A percentile compares a stretch with the other conserved stretches of the same genome.
phyloP scores from a whole-genome alignment of 2,888 invertebrate genomes.

The Eledone cirrhosa region DNA sequence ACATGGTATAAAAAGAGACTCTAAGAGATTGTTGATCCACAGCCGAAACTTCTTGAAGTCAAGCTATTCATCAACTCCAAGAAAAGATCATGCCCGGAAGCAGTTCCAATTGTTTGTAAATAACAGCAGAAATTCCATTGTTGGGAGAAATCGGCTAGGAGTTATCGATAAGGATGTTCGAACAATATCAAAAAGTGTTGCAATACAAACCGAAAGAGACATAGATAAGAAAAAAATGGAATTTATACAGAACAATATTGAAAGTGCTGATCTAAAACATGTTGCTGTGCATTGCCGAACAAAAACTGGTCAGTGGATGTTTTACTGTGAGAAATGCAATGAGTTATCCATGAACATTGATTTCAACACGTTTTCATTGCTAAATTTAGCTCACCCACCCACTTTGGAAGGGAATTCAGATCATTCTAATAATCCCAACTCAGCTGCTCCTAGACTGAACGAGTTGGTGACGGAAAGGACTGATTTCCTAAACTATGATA shows the following conservation, averaged over 20 bases:
- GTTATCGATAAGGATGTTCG: no score
- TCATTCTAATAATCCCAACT: background rate
- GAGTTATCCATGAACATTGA: background rate
- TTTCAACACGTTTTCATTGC: background rate
- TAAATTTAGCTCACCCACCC: background rate
- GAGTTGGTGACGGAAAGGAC: background rate
- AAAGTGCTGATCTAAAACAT: constrained; percentile 4
- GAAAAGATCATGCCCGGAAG: background rate
- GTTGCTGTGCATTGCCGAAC: constrained; percentile 1
- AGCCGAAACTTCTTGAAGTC: background rate
- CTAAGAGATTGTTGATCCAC: constrained; percentile 1
- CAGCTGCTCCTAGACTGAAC: background rate
- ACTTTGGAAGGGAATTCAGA: background rate
- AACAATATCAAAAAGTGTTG: background rate
- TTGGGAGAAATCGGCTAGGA: no score
- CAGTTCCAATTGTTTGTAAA: background rate
- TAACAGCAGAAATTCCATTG: background rate
- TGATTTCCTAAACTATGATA: background rate
- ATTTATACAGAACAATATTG: constrained; percentile 12
- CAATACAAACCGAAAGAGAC: constrained; percentile 6
- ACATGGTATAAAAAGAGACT: background rate
- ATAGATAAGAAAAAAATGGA: constrained; percentile 7
- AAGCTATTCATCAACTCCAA: background rate
- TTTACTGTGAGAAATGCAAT: constrained; percentile 19
- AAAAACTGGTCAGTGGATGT: constrained; percentile 8